A percentile compares a stretch with the other conserved stretches of the same genome.
These are phyloP conservation scores for Pherbina coryleti DNA, from an alignment of 2,888 invertebrate species.

Conservation along the genomic window DNA sequence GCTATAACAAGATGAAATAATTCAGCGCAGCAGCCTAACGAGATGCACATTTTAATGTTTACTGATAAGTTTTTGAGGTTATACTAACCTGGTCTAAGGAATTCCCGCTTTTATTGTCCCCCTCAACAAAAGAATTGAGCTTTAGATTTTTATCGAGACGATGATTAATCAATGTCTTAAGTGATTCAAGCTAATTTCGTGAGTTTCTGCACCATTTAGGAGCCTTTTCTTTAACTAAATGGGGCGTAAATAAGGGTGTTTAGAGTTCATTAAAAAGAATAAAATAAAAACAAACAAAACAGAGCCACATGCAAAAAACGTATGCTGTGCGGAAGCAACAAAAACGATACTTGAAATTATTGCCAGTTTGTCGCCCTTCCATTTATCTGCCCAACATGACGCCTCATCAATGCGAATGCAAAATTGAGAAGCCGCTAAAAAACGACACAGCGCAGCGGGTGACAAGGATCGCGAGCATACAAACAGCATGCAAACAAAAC, in stretches of 20 bases:
- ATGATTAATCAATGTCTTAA: neutral
- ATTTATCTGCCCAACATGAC: slow-evolving; percentile 53
- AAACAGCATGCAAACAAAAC: slow-evolving; percentile 36
- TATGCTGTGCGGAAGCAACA: slow-evolving; percentile 46
- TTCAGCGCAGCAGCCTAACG: neutral
- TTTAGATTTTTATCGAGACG: neutral
- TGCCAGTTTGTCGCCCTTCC: slow-evolving; percentile 53
- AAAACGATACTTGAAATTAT: slow-evolving; percentile 43
- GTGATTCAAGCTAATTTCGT: neutral
- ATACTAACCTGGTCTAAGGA: too few species aligned
- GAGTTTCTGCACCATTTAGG: neutral
- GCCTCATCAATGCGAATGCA: slow-evolving; percentile 50
- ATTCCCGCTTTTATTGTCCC: too few species aligned
- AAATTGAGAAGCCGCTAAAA: slow-evolving; percentile 39
- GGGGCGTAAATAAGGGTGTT: slow-evolving; percentile 65
- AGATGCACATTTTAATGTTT: neutral
- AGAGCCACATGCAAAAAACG: slow-evolving; percentile 46
- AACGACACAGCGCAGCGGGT: slow-evolving; percentile 39
- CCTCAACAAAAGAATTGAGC: too few species aligned
- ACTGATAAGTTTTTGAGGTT: neutral
- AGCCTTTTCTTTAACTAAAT: slow-evolving; percentile 50
- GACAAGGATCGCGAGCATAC: neutral
- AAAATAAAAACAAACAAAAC: slow-evolving; percentile 40
- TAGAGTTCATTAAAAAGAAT: slow-evolving; percentile 54
- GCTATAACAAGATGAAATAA: neutral